A percentile compares a stretch with the other conserved stretches of the same genome.
Evolutionary conservation across 2,888 invertebrate species (phyloP).

Genomic region (Panorpa germanica): DNA sequence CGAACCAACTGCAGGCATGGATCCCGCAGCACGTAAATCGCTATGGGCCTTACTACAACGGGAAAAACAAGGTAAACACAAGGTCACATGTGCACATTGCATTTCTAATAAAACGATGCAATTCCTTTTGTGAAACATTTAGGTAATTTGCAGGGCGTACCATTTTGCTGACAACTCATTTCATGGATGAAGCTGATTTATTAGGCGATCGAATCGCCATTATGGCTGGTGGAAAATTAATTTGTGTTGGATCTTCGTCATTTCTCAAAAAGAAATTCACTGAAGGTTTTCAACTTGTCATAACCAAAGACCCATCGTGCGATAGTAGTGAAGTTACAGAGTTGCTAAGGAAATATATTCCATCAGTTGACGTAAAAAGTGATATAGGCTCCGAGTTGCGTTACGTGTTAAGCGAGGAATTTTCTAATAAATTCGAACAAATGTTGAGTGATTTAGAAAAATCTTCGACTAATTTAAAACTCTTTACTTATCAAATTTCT

Average conservation of each 20-base stretch:
- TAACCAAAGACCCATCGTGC: conserved; percentile 38
- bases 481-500: conserved; percentile 64
- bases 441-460: conserved; percentile 50
- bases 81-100: too few relatives aligned
- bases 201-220: conserved; percentile 77
- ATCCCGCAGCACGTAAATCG: conserved; percentile 65
- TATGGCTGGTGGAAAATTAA: conserved; percentile 62
- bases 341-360: conserved; percentile 41
- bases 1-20: conserved; percentile 73
- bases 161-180: conserved; percentile 66
- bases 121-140: too few relatives aligned
- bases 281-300: conserved; percentile 63
- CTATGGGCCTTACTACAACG: conserved; percentile 65
- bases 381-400: conserved; percentile 61
- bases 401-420: conserved; percentile 43
- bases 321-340: conserved; percentile 30
- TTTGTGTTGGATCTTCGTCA: conserved; percentile 64
- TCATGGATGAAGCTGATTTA: conserved; percentile 83
- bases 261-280: conserved; percentile 72
- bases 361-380: conserved; percentile 40
- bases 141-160: conserved; percentile 43
- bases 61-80: conserved; percentile 38
- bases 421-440: conserved; percentile 38
- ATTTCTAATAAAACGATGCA: too few relatives aligned
- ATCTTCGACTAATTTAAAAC: conserved; percentile 33